Evolutionary conservation across 2,113 vertebrate species (phyloP).

Genomic region (Crotalus helleri): DNA sequence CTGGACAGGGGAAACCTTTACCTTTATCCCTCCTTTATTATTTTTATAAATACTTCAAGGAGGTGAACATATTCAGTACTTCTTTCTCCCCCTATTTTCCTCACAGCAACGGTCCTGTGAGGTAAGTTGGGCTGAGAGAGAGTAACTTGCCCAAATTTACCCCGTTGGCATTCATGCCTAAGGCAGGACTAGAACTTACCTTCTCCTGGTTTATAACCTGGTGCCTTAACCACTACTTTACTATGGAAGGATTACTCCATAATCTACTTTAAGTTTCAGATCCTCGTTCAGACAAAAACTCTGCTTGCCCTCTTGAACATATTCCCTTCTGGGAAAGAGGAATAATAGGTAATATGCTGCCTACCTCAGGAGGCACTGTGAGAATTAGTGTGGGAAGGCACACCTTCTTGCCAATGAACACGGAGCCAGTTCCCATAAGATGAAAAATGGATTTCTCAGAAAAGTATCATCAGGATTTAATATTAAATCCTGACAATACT

Average conservation of each 20-base stretch:
- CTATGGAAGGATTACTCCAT: constrained; percentile 29
- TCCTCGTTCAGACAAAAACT: constrained; percentile 58
- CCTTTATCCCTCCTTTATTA: not conserved
- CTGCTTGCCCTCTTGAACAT: constrained; percentile 48
- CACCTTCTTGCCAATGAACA: constrained; percentile 17
- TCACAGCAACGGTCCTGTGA: not conserved
- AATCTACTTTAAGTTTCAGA: constrained; percentile 54
- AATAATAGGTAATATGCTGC: constrained; percentile 38
- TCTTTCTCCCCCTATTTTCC: not conserved
- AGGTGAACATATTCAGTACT: not conserved
- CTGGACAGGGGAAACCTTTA: not conserved
- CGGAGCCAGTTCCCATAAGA: not conserved
- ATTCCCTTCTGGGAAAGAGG: constrained; percentile 28
- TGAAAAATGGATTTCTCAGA: not conserved
- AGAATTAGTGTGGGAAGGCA: constrained; percentile 51
- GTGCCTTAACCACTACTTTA: constrained; percentile 6
- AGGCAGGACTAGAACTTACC: not conserved
- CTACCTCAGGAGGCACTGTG: constrained; percentile 48
- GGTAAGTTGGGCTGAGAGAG: not conserved
- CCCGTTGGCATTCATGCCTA: not conserved
- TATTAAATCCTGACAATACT: not conserved
- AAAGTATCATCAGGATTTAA: not conserved
- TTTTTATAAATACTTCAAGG: not conserved
- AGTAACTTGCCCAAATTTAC: not conserved
- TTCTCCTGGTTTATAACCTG: not conserved